A percentile compares a stretch with the other conserved stretches of the same genome.
These are phyloP conservation scores for Timema cristinae DNA, from an alignment of 2,888 invertebrate species.

Conservation along the genomic window DNA sequence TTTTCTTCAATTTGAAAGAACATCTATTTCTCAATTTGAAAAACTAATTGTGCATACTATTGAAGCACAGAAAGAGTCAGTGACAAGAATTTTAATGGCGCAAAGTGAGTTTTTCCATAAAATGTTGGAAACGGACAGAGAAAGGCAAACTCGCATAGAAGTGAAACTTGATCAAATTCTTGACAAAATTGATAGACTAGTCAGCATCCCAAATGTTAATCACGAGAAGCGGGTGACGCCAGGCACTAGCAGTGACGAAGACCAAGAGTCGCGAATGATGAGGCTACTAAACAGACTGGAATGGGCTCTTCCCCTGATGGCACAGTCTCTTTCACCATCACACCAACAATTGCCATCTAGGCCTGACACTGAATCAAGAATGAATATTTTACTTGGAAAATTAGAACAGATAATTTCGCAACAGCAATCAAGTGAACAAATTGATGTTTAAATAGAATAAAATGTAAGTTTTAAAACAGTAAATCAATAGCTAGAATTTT, in stretches of 20 bases:
- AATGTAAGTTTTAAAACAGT: too few relatives aligned
- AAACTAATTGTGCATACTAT: conserved; percentile 13
- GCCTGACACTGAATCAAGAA: too few relatives aligned
- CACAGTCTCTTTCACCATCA: neutral
- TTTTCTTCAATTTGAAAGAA: too few relatives aligned
- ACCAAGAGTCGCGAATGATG: conserved; percentile 8
- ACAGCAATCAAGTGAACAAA: too few relatives aligned
- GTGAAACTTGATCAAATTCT: conserved; percentile 42
- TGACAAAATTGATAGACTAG: neutral
- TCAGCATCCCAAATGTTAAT: too few relatives aligned
- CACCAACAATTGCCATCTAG: too few relatives aligned
- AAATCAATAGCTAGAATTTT: too few relatives aligned
- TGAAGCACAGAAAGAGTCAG: conserved; percentile 18
- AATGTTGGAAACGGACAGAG: conserved; percentile 42
- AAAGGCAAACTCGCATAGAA: conserved; percentile 43
- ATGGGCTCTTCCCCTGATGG: conserved; percentile 7
- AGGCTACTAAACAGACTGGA: conserved; percentile 16
- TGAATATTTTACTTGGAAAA: too few relatives aligned
- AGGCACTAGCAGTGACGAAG: neutral
- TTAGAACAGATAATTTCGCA: too few relatives aligned
- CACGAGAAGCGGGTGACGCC: conserved; percentile 4
- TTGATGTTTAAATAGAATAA: too few relatives aligned
- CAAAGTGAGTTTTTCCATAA: conserved; percentile 43
- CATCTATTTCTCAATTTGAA: neutral
- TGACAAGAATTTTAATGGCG: conserved; percentile 39